phyloP scores from a whole-genome alignment of 2,113 vertebrate genomes.

The Hippocampus abdominalis region DNA sequence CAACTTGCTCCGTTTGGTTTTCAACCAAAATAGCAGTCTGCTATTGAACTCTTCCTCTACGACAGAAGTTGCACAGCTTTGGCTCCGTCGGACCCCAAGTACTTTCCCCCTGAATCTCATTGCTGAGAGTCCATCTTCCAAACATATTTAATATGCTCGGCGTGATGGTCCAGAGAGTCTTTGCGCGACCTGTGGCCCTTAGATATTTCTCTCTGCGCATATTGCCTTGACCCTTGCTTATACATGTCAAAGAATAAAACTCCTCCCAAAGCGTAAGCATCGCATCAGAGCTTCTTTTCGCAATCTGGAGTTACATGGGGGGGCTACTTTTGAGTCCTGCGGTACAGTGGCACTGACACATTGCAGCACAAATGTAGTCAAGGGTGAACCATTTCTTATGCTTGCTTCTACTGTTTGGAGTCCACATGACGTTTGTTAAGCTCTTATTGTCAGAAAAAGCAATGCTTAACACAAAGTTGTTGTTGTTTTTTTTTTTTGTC shows the following conservation, averaged over 20 bases:
- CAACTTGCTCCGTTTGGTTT: not conserved
- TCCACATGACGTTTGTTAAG: too few relatives aligned
- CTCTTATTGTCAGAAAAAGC: too few relatives aligned
- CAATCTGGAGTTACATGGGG: conserved; percentile 13
- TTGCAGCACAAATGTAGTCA: too few relatives aligned
- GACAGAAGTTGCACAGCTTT: not conserved
- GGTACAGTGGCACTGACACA: too few relatives aligned
- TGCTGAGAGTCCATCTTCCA: conserved; percentile 12
- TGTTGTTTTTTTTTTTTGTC: too few relatives aligned
- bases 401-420: too few relatives aligned
- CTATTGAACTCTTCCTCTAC: not conserved
- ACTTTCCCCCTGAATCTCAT: not conserved
- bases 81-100: not conserved
- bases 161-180: conserved; percentile 9
- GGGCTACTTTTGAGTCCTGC: too few relatives aligned
- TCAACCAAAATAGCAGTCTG: not conserved
- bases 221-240: conserved; percentile 22
- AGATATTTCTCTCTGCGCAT: conserved; percentile 18
- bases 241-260: conserved; percentile 13
- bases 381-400: too few relatives aligned
- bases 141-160: conserved; percentile 31
- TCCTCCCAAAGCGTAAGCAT: not conserved
- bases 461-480: too few relatives aligned
- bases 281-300: not conserved
- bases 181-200: not conserved